Base-by-base conservation (phyloP, 2,888 invertebrate genomes). In the Volucella inanis region DNA sequence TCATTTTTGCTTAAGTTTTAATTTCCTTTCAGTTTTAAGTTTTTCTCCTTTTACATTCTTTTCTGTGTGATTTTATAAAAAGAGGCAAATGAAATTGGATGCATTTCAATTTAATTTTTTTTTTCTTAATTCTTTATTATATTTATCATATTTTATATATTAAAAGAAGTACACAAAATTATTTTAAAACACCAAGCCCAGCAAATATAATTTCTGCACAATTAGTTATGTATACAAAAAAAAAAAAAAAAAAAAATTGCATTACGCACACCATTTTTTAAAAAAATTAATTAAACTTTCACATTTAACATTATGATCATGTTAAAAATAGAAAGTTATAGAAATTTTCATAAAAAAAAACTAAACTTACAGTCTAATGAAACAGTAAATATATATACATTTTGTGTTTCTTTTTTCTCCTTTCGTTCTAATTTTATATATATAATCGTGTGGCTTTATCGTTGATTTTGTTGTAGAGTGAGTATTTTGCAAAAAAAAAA, bases 381-480 rank as follows among this genome's bases (percentile, higher is more conserved):
- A 87, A 81, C 79, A 88, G 61, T 87, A 87, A 65, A 86, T 82
- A 57, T 80, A 87, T 87, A 86, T 87, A 82, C 85, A 87, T 88
- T 31, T 45, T 72, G 50, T 85, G 76, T 85, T 76, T 85, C 77
- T 81, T 81, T 81, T 75, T 75, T 85, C 84, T 84, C 62, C 80
- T 85, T 85, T 81, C 84, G 84, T 85, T 85, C 85, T 85, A 77
- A 85, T 85, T 85, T 85, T 68, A 71, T 65, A 67, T 31, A 80
- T 86, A 83, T 83, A 88, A 88, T 88, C 89, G 88, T 89, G 88
- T 89, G 90, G 89, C 90, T 90, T 89, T 88, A 89, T 89, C 89
- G 89, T 90, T 90, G 88, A 89, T 90, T 89, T 89, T 88, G 88
- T 88, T 88, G 88, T 88, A 88, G 88, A 88, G 88, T 88, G 88